Evolutionary conservation across 2,888 invertebrate species (phyloP).

Genomic region (Cheilosia urbana): DNA sequence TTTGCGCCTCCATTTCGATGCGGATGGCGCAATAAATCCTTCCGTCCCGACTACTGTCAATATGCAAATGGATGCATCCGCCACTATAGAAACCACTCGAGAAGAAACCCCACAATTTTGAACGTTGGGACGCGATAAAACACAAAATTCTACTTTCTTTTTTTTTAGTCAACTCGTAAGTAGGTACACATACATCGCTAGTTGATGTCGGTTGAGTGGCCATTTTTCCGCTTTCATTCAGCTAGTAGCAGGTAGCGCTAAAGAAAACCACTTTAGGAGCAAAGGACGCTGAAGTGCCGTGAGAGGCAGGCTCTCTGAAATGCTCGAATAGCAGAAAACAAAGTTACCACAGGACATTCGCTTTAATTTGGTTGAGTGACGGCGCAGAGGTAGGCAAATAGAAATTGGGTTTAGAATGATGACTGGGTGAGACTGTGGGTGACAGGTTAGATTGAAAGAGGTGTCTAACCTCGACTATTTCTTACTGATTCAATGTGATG

Average conservation of each 20-base stretch:
- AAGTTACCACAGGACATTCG: neutral
- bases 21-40: conserved; percentile 35
- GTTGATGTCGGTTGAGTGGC: conserved; percentile 43
- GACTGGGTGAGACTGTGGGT: neutral
- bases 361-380: neutral
- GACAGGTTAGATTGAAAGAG: neutral
- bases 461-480: no score
- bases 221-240: conserved; percentile 51
- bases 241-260: conserved; percentile 1
- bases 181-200: neutral
- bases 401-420: neutral
- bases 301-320: conserved; percentile 10
- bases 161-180: neutral
- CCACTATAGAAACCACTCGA: conserved; percentile 8
- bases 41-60: conserved; percentile 29
- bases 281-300: conserved; percentile 22
- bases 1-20: neutral
- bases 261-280: conserved; percentile 26
- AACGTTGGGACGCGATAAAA: neutral
- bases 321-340: neutral
- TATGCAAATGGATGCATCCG: conserved; percentile 48
- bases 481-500: no score
- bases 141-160: neutral
- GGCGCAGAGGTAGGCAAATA: neutral
- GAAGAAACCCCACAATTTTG: conserved; percentile 19